These are phyloP conservation scores for Parnassius orleans DNA, from an alignment of 2,888 invertebrate species.

Conservation along the genomic window DNA sequence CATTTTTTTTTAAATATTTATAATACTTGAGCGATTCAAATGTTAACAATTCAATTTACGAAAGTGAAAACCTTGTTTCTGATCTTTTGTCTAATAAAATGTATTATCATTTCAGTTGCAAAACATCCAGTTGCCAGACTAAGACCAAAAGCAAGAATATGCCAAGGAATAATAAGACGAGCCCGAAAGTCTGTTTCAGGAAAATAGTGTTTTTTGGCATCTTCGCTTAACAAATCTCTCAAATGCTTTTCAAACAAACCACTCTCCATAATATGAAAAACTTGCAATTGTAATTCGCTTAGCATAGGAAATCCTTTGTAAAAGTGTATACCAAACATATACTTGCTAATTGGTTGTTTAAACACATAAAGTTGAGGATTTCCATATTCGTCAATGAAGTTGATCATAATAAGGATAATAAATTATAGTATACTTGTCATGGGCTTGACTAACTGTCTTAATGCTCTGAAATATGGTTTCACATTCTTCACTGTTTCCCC, in stretches of 20 bases:
- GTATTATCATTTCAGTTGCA: neutral
- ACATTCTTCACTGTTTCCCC: constrained; percentile 30
- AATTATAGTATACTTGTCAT: constrained; percentile 42
- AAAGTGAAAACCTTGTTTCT: neutral
- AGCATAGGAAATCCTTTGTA: constrained; percentile 32
- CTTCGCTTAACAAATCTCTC: constrained; percentile 18
- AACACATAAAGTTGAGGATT: too few species aligned
- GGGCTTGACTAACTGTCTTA: constrained; percentile 38
- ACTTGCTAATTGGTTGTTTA: too few species aligned
- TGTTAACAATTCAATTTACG: too few species aligned
- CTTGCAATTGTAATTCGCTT: constrained; percentile 10
- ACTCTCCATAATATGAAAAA: neutral
- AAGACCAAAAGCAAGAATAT: constrained; percentile 7
- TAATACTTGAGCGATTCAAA: too few species aligned
- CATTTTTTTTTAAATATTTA: too few species aligned
- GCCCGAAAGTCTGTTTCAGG: constrained; percentile 8
- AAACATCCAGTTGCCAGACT: constrained; percentile 8
- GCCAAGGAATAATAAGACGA: constrained; percentile 4
- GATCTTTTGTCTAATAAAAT: neutral
- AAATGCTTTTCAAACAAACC: constrained; percentile 18
- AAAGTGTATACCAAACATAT: constrained; percentile 28
- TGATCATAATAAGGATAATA: too few species aligned
- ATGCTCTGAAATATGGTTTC: constrained; percentile 40
- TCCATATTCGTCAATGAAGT: too few species aligned
- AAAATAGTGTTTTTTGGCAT: constrained; percentile 7